Evolutionary conservation across 2,797 vertebrate genomes (phyloP), one percentile per base, ranked within the genome.

Genomic region (Natrix natrix): DNA sequence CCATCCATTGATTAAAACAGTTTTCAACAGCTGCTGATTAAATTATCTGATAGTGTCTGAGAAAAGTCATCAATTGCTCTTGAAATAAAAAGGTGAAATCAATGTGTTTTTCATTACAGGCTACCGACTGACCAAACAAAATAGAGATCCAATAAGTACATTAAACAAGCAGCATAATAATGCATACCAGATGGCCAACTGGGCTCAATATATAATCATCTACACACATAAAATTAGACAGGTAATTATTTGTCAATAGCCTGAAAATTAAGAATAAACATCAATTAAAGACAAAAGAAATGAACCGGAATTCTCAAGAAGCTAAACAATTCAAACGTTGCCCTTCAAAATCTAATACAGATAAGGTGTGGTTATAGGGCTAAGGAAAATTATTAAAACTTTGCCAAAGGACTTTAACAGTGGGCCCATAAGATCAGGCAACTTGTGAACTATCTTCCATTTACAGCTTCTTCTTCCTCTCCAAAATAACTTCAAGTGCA

Each of bases 1-100:
- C 94, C 87, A 55, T 89, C 94, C 95, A 97, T 94, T 95, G 96
- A 96, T 96, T 96, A 95, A 96, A 96, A 95, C 95, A 93, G 94
- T 96, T 97, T 95, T 95, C 93, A 93, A 1, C 86, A 92, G 87
- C 0, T 0, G 57, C 61, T 95, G 95, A 96, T 93, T 96, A 94
- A 96, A 95, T 95, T 96, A 94, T 94, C 89, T 86, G 91, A 96
- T 95, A 97, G 93, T 83, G 95, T 92, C 93, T 94, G 93, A 88
- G 0, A 0, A 96, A 96, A 96, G 78, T 87, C 94, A 96, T 95
- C 94, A 94, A 89, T 86, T 55, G 93, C 91, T 92, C 93, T 37
- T 94, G 93, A 96, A 97, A 96, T 94, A 96, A 97, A 95, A 90
- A 57, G 87, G 91, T 95, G 94, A 96, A 96, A 95, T 94, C 93